Percentiles rank a stretch among this genome's conserved stretches.
phyloP scores from a whole-genome alignment of 1,140 invertebrate genomes.

The Drosophila hydei region DNA sequence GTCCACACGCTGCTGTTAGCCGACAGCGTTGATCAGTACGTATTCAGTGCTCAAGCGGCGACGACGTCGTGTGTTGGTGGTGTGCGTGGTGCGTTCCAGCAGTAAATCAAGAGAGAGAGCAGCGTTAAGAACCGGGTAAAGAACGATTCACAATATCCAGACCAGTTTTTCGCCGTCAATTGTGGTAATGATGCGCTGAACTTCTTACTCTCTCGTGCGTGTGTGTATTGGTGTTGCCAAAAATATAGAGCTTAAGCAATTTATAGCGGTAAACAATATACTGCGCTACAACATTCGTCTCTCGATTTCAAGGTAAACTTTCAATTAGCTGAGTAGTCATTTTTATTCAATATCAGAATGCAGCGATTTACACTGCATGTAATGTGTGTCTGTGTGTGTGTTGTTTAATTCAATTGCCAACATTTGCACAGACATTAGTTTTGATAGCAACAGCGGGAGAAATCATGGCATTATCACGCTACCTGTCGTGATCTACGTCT shows the following conservation, averaged over 20 bases:
- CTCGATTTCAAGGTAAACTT: conserved; percentile 67
- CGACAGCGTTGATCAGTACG: conserved; percentile 65
- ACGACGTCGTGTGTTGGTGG: conserved; percentile 37
- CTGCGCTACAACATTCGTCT: conserved; percentile 31
- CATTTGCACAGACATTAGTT: conserved; percentile 20
- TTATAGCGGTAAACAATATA: conserved; percentile 41
- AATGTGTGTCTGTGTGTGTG: too few relatives aligned
- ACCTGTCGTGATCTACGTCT: conserved; percentile 39
- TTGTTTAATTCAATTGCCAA: conserved; percentile 23
- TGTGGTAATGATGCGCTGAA: conserved; percentile 63
- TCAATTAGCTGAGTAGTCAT: conserved; percentile 30
- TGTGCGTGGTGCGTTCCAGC: conserved; percentile 56
- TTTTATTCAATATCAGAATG: not conserved
- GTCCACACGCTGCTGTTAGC: conserved; percentile 3
- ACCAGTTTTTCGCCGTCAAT: conserved; percentile 57
- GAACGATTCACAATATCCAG: conserved; percentile 45
- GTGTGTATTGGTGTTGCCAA: conserved; percentile 54
- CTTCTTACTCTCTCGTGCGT: conserved; percentile 40
- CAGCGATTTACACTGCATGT: conserved; percentile 10
- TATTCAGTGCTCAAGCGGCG: conserved; percentile 62
- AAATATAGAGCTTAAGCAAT: conserved; percentile 56
- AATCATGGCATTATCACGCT: conserved; percentile 65
- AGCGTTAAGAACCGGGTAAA: conserved; percentile 34
- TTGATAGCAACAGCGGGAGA: conserved; percentile 36
- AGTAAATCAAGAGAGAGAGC: conserved; percentile 27